Evolutionary conservation across 2,888 invertebrate genomes (phyloP).

Genomic region (Sturmia bella): DNA sequence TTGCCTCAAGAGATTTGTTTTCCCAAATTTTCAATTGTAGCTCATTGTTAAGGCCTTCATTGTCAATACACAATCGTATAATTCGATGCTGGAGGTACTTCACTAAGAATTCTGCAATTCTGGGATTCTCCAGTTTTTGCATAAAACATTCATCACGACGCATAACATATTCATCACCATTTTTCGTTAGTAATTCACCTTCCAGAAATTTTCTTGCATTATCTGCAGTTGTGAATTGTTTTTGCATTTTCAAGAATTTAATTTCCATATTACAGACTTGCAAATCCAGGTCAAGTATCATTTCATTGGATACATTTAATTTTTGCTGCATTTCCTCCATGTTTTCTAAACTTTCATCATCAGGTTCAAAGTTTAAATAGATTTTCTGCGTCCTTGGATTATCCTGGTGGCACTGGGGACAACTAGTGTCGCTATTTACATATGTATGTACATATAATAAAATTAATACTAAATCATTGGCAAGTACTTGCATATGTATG

Average conservation of each 20-base stretch:
- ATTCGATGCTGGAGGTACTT: constrained; percentile 25
- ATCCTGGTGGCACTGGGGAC: constrained; percentile 73
- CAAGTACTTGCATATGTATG: neutral
- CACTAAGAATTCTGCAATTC: constrained; percentile 38
- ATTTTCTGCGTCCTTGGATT: constrained; percentile 69
- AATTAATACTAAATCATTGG: too few species aligned
- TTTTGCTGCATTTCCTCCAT: constrained; percentile 7
- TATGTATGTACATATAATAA: too few species aligned
- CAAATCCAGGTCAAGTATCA: neutral
- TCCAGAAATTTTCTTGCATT: constrained; percentile 23
- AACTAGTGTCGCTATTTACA: constrained; percentile 71
- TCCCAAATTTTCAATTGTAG: constrained; percentile 36
- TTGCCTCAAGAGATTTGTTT: constrained; percentile 35
- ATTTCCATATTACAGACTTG: constrained; percentile 9
- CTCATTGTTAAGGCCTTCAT: constrained; percentile 47
- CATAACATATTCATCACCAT: constrained; percentile 52
- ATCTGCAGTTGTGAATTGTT: constrained; percentile 16
- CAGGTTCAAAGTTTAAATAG: constrained; percentile 74
- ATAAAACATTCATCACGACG: too few species aligned
- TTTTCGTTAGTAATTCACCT: neutral
- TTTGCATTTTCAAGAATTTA: constrained; percentile 39
- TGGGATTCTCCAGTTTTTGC: constrained; percentile 55
- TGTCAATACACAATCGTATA: constrained; percentile 31
- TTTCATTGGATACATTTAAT: constrained; percentile 21
- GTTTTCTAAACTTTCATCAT: neutral